Evolutionary conservation across 2,113 vertebrate genomes (phyloP).

Genomic region (Mus spicilegus): DNA sequence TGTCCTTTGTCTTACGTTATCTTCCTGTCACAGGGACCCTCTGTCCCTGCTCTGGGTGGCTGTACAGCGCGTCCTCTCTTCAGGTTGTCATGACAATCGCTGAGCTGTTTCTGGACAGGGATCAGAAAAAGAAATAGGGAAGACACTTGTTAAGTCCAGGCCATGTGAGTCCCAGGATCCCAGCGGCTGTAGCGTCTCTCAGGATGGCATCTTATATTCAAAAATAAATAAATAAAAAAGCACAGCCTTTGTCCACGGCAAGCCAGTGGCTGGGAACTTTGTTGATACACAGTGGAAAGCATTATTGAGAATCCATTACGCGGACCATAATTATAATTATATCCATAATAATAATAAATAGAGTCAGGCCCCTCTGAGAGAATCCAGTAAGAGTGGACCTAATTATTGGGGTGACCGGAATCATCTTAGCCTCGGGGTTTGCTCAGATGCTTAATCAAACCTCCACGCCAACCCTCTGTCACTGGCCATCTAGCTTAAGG

Average conservation of each 20-base stretch:
- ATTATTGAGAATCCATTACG: neutral
- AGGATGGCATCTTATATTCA: neutral
- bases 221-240: neutral
- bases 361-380: neutral
- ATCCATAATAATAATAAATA: too few species aligned
- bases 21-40: neutral
- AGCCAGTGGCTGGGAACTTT: neutral
- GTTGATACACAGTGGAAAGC: neutral
- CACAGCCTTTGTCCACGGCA: neutral
- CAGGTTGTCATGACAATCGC: conserved; percentile 79
- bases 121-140: conserved; percentile 6
- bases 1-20: neutral
- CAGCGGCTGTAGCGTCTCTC: neutral
- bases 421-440: rapidly evolving
- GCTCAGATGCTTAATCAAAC: neutral
- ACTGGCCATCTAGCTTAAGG: neutral
- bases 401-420: neutral
- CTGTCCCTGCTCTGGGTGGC: neutral
- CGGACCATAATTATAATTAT: neutral
- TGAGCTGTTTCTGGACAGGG: conserved; percentile 58
- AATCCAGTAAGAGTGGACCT: neutral
- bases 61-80: neutral
- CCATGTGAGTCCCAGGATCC: neutral
- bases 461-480: neutral
- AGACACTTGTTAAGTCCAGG: conserved; percentile 33